These are phyloP conservation scores for Nemotelus pantherinus DNA, from an alignment of 2,888 invertebrate genomes.

Conservation along the genomic window DNA sequence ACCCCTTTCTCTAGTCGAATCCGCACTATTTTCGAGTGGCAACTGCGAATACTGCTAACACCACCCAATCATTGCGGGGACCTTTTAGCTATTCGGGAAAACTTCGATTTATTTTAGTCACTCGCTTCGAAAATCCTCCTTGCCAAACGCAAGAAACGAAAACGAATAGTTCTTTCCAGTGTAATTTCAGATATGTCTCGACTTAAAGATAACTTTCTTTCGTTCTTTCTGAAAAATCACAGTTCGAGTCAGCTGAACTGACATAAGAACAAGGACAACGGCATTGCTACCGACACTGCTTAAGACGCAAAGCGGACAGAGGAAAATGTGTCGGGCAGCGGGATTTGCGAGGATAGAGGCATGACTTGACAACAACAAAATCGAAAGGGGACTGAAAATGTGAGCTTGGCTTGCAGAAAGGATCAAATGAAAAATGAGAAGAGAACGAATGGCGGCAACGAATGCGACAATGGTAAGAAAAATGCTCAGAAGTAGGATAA, in stretches of 20 bases:
- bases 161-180: conserved; percentile 15
- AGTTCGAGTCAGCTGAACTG: conserved; percentile 26
- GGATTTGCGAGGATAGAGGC: background rate
- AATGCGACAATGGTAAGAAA: background rate
- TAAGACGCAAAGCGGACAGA: background rate
- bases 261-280: background rate
- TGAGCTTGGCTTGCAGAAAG: background rate
- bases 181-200: conserved; percentile 41
- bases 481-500: background rate
- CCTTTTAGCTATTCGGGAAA: background rate
- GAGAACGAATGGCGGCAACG: background rate
- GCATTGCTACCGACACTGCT: background rate
- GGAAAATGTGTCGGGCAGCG: background rate
- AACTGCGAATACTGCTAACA: too few relatives aligned
- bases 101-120: conserved; percentile 38
- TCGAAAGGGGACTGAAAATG: background rate
- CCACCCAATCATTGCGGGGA: too few relatives aligned
- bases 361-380: background rate
- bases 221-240: conserved; percentile 25
- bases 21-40: too few relatives aligned
- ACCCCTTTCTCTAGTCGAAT: background rate
- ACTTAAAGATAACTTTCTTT: conserved; percentile 14
- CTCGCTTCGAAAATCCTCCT: background rate
- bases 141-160: conserved; percentile 5
- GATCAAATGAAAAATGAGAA: background rate